Base-by-base conservation (phyloP, 2,888 invertebrate species). In the Drosophila ezoana region DNA sequence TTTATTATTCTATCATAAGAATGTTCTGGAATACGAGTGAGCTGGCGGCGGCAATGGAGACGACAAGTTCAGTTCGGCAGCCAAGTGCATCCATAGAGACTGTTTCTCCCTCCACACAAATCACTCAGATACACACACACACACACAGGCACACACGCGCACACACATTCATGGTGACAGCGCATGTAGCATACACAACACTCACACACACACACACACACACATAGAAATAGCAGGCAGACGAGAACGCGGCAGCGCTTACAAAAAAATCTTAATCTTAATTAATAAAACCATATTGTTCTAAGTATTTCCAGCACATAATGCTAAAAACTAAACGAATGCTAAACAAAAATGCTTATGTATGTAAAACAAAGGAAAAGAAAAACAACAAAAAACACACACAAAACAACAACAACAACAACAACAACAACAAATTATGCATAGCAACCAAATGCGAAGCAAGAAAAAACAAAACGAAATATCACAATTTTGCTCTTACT, bases 1-100 rank as follows among this genome's bases (percentile, higher is more conserved):
- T 93, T 94, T 98, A 70, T 94, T 99, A 73, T 99, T 98, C 94
- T 99, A 99, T 93, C 98, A 98, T 93, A 98, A 98, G 93, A 97
- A 97, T 93, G 96, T 98, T 74, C 93, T 98, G 93, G 97, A 97
- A 91, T 98, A 98, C 88, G 95, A 95, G 66, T 85, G 64, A 83
- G 72, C 9, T 14, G 20, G 58, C 60, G 51, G 41, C 33, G 51
- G 41, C 33, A 33, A 32, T 44, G 47, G 11, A 58, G 32, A 40
- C 33, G 32, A 40, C 33, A 60, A 41, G 54, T 48, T 32, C 60
- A 49, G 53, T n/a, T n/a, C 43, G 40, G 59, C 45, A 54, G 58
- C 58, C 48, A 62, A 60, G 20, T 47, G 66, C 61, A 65, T 84
- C 54, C 44, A 70, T 52, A 63, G 76, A 81, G 81, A 87, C 75